Conservation (phyloP, 1,140 invertebrate genomes). For the Augochlora pura region DNA sequence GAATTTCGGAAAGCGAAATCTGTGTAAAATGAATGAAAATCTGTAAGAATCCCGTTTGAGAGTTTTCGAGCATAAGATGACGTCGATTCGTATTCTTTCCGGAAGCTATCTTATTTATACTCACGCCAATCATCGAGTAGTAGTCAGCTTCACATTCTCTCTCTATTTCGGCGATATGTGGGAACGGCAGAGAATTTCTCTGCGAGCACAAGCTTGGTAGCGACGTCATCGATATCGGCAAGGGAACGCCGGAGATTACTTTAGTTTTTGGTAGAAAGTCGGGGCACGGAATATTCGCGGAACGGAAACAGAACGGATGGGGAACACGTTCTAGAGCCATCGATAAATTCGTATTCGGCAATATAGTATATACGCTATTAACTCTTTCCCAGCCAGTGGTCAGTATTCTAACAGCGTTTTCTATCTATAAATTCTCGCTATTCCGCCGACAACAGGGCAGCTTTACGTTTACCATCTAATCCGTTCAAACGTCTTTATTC, state of each 20-base stretch:
- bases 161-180: not conserved
- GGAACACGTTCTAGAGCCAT: not conserved
- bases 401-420: not conserved
- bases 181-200: conserved; percentile 38
- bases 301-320: too few species aligned
- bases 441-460: conserved; percentile 5
- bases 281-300: not conserved
- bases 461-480: conserved; percentile 26
- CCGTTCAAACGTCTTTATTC: conserved; percentile 23
- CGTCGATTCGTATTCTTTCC: not conserved
- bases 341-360: conserved; percentile 6
- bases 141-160: conserved; percentile 59
- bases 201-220: conserved; percentile 12
- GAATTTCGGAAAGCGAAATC: not conserved
- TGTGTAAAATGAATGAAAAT: not conserved
- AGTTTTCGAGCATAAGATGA: not conserved
- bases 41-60: not conserved
- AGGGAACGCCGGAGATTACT: conserved; percentile 17
- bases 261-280: conserved; percentile 1
- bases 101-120: conserved; percentile 63
- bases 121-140: conserved; percentile 56
- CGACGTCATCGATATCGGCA: conserved; percentile 26
- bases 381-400: not conserved
- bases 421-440: conserved; percentile 18
- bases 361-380: not conserved